These are phyloP conservation scores for Zaprionus nigranus DNA, from an alignment of 1,140 invertebrate species.

Conservation along the genomic window DNA sequence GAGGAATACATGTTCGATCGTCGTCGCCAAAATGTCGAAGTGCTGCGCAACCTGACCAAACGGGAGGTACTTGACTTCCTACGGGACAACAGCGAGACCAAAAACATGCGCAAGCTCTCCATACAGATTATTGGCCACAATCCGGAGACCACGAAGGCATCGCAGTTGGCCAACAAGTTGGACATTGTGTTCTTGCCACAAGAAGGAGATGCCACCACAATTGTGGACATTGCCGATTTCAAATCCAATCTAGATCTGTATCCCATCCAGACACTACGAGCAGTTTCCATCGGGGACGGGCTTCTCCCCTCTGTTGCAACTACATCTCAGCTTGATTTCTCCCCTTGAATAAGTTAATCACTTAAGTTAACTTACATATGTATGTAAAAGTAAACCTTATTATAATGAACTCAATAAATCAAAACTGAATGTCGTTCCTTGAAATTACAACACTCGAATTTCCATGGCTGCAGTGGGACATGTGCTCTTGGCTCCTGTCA, in stretches of 20 bases:
- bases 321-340: no score
- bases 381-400: constrained; percentile 15
- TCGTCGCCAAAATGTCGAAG: constrained; percentile 83
- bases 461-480: no score
- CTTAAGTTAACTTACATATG: constrained; percentile 27
- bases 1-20: constrained; percentile 90
- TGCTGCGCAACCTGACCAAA: constrained; percentile 85
- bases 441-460: no score
- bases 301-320: no score
- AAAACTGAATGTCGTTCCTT: no score
- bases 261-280: constrained; percentile 51
- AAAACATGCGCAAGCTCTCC: constrained; percentile 88
- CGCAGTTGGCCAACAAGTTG: constrained; percentile 59
- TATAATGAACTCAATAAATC: constrained; percentile 34
- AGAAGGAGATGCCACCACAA: constrained; percentile 59
- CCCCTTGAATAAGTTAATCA: no score
- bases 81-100: constrained; percentile 85
- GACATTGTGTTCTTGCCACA: constrained; percentile 63
- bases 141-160: background rate
- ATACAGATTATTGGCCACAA: constrained; percentile 86
- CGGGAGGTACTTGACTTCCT: constrained; percentile 87
- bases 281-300: constrained; percentile 38
- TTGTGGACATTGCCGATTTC: constrained; percentile 72
- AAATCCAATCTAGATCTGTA: constrained; percentile 79
- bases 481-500: no score